Base-by-base conservation (phyloP, 1,140 invertebrate species). In the Araneus ventricosus region DNA sequence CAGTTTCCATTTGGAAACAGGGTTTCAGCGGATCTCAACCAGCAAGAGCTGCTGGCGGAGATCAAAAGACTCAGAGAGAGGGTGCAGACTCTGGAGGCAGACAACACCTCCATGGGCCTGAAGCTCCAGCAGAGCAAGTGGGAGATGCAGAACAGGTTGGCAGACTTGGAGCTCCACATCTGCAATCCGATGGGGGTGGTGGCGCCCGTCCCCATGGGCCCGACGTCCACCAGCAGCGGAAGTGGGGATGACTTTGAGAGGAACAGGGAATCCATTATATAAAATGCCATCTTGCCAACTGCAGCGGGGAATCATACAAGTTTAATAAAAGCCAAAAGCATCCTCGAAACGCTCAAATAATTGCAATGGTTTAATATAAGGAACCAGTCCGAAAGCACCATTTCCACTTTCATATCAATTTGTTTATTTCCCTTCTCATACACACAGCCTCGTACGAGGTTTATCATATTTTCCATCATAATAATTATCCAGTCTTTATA, bases 101-200 rank as follows among this genome's bases (percentile, higher is more conserved):
- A 99, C 95, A 99, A 99, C 95, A 97, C 98, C 14, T 97, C 98
- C 4, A 97, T 99, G 96, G 98, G 97, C 94, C 97, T 97, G 0
- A 99, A 99, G 95, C 96, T 99, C 5, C 98, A 97, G 95, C 98
- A 99, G 95, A 98, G 99, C 94, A 98, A 99, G 95, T 99, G 98
- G 98, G 98, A 99, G 95, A 97, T 99, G 57, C 98, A 99, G 95
- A 97, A 99, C 95, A 97, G 99, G 94, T 96, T 99, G 94, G 98
- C 98, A 79, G 99, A 99, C 95, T 99, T 99, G 90, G 99, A 99
- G 95, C 98, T 99, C 98, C 98, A 99, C 95, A 98, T 99, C 5
- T 94, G 94, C 85, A 86, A 70, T 57, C 90, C 59, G 22, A 34
- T 80, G 82, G 45, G 63, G 30, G 88, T 61, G 41, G 61, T 30